Percentiles rank a stretch among this genome's conserved stretches.
Conservation (phyloP, 2,113 vertebrate species). For the Scomber japonicus region DNA sequence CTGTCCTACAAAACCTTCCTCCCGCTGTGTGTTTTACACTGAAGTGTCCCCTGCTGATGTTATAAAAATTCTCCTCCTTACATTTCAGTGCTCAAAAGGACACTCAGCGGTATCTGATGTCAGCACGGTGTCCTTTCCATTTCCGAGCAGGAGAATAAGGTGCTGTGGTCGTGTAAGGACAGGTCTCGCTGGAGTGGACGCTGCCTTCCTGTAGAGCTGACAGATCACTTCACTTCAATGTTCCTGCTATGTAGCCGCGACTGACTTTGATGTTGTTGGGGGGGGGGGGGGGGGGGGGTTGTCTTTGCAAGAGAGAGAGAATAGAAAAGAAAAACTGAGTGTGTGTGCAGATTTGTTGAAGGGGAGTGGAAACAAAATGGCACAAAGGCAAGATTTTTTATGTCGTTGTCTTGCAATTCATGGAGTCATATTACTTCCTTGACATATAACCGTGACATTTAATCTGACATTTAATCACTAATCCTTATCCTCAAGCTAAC, state of each 20-base stretch:
- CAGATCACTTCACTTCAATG: conserved; percentile 47
- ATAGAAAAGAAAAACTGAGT: not conserved
- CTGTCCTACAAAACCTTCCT: not conserved
- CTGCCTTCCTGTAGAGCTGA: conserved; percentile 45
- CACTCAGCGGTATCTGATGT: conserved; percentile 35
- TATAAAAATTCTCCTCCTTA: conserved; percentile 12
- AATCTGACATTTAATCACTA: conserved; percentile 71
- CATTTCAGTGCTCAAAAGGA: conserved; percentile 23
- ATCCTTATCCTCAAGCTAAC: conserved; percentile 54
- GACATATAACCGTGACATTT: conserved; percentile 69
- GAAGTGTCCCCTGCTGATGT: conserved; percentile 52
- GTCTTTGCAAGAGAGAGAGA: conserved; percentile 4
- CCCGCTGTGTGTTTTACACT: conserved; percentile 48
- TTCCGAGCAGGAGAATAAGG: conserved; percentile 29
- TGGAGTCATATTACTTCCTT: conserved; percentile 32
- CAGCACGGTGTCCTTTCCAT: conserved; percentile 49
- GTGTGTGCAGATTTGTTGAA: conserved; percentile 42
- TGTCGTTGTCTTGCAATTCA: conserved; percentile 42
- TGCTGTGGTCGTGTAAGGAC: conserved; percentile 23
- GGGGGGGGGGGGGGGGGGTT: not conserved
- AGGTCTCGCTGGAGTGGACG: conserved; percentile 34
- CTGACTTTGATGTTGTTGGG: conserved; percentile 40
- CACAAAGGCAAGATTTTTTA: conserved; percentile 35
- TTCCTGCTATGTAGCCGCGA: not conserved
- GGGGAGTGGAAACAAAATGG: conserved; percentile 17